Evolutionary conservation across 1,140 invertebrate genomes (phyloP), one percentile per base, ranked within the genome.

Genomic region (Belonocnema kinseyi): DNA sequence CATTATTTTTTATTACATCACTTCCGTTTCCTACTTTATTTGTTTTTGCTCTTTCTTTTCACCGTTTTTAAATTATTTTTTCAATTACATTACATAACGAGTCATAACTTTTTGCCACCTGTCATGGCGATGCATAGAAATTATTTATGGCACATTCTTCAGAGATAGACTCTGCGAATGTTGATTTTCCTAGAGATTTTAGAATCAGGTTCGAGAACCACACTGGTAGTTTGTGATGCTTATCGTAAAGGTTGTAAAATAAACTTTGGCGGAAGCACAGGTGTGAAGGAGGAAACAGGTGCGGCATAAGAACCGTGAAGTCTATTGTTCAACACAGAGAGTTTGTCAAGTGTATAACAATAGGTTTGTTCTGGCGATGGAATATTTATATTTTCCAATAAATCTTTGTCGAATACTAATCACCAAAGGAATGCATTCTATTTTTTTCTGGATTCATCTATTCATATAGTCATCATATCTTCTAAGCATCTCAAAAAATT

Each of bases 221-320:
- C 61, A 66, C 12, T 66, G 5, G 26, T 7, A 40, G 61, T 66
- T 66, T 66, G 33, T 66, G 61, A 66, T 66, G 61, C 26, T 66
- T 66, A 66, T 66, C 61, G 40, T n/a, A 66, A 16, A 4, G 33
- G 40, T 21, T 66, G 61, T 66, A 66, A 66, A 66, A 66, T 66
- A 66, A 66, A 66, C 26, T 66, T 66, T 66, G 46, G 33, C 61
- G 61, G 61, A 66, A 66, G 61, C 61, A 33, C 61, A 66, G 61
- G 61, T 66, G 61, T 40, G 61, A 66, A 66, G 7, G 61, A 66
- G 61, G 61, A 66, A 66, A 66, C 61, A 66, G 61, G 61, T 66
- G 61, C 61, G 61, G 61, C 61, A 66, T 66, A 66, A 66, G 61
- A 66, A 66, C 61, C 61, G 61, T 66, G 61, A 66, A 66, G 61